Conservation (phyloP, 2,113 vertebrate species). For the Prionailurus viverrinus region DNA sequence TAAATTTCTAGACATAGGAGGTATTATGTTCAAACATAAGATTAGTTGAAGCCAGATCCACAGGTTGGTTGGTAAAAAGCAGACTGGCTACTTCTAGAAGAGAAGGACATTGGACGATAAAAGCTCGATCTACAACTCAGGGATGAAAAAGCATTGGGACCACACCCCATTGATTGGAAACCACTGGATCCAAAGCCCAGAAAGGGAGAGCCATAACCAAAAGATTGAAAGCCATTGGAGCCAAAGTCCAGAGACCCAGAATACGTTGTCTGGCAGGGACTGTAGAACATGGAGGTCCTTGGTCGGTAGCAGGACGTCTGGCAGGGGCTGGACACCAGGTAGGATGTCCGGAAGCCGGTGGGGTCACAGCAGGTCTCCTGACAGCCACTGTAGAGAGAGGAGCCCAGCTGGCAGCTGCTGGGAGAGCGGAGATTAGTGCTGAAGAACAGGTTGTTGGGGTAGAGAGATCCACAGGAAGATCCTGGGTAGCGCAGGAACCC, state of each 20-base stretch:
- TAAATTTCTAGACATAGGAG: neutral
- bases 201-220: neutral
- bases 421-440: neutral
- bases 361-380: constrained; percentile 36
- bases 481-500: neutral
- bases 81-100: neutral
- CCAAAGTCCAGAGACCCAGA: constrained; percentile 1
- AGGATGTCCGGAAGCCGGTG: neutral
- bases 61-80: neutral
- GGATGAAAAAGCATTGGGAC: neutral
- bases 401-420: neutral
- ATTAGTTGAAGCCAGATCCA: neutral
- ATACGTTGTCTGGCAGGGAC: neutral
- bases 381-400: neutral
- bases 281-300: neutral
- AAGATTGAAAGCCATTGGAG: neutral
- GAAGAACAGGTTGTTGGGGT: neutral
- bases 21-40: neutral
- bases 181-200: neutral
- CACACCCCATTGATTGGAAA: neutral
- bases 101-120: neutral
- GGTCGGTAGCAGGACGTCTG: neutral
- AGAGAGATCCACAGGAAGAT: neutral
- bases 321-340: neutral
- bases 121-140: neutral